Base-by-base conservation (phyloP, 2,888 invertebrate genomes). In the Stenoptilia bipunctidactyla region DNA sequence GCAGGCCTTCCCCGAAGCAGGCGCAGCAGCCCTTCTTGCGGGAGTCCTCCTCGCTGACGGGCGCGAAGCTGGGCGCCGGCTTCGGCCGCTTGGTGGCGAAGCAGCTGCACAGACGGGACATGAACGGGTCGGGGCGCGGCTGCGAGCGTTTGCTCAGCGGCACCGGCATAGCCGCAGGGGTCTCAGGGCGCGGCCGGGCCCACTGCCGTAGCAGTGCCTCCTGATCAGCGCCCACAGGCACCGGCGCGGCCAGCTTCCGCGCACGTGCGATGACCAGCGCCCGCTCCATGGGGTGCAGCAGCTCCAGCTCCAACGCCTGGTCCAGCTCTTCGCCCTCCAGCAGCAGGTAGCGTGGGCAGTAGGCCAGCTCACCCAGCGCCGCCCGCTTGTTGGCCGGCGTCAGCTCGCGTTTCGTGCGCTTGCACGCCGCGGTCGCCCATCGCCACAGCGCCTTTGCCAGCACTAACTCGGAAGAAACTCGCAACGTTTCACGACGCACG, bases 241-340 rank as follows among this genome's bases (percentile, higher is more conserved):
- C 68, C 2, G 79, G 82, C 2, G 82, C 75, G 0, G 75, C 71
- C 36, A 79, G 44, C 42, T 73, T 73, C 1, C 76, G 65, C 3
- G 83, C 79, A 0, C 83, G 69, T 1, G 76, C 80, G 8, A 66
- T 50, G 34, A 84, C 83, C 39, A 85, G 50, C 38, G 76, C 66
- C 1, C 83, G 70, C 49, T 85, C 83, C 58, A 80, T 70, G 1
- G 84, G 82, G 52, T 83, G 79, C 42, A 85, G 47, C 38, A 84
- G 48, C 49, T 85, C 85, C 40, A 77, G 47, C 0, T 53, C 69
- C 36, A 79, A 47, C 12, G 87, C 88, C 0, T 88, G 87, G 14
- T 85, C 82, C 39, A 92, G 88, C 46, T 90, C 89, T 38, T 85
- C 86, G 8, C 88, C 86, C 9, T 82, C 75, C 84, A 93, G 88